Conservation (phyloP, 2,888 invertebrate species). For the Neoascia interrupta region DNA sequence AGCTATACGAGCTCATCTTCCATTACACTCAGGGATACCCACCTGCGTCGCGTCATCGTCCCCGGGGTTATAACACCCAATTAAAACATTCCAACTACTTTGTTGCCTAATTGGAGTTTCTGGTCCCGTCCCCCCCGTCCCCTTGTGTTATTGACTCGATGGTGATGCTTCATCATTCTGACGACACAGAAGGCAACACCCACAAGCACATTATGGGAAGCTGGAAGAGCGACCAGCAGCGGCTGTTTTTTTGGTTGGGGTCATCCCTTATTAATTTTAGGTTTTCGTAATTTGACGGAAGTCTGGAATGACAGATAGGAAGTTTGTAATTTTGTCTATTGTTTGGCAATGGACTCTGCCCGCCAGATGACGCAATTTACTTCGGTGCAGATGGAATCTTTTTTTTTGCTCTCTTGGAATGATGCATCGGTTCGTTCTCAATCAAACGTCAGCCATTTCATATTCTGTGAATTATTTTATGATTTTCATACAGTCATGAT, state of each 20-base stretch:
- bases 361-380: conserved; percentile 46
- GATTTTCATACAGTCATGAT: too few species aligned
- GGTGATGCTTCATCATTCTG: conserved; percentile 64
- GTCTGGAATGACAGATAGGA: conserved; percentile 66
- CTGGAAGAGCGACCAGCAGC: neutral
- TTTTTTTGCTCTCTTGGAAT: neutral
- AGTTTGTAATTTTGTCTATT: conserved; percentile 57
- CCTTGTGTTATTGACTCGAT: conserved; percentile 41
- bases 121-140: neutral
- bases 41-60: conserved; percentile 59
- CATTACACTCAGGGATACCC: conserved; percentile 30
- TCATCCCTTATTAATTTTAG: conserved; percentile 62
- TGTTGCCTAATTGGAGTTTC: conserved; percentile 61
- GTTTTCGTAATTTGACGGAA: conserved; percentile 63
- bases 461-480: too few species aligned
- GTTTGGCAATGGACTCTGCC: conserved; percentile 16
- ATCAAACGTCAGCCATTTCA: too few species aligned
- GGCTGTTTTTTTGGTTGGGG: conserved; percentile 34
- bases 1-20: conserved; percentile 48
- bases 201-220: conserved; percentile 14
- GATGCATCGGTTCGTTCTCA: neutral
- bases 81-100: conserved; percentile 66
- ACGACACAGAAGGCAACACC: conserved; percentile 19
- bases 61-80: conserved; percentile 58
- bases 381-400: conserved; percentile 6